Evolutionary conservation across 2,797 vertebrate genomes (phyloP).

Genomic region (Lepilemur ruficaudatus): DNA sequence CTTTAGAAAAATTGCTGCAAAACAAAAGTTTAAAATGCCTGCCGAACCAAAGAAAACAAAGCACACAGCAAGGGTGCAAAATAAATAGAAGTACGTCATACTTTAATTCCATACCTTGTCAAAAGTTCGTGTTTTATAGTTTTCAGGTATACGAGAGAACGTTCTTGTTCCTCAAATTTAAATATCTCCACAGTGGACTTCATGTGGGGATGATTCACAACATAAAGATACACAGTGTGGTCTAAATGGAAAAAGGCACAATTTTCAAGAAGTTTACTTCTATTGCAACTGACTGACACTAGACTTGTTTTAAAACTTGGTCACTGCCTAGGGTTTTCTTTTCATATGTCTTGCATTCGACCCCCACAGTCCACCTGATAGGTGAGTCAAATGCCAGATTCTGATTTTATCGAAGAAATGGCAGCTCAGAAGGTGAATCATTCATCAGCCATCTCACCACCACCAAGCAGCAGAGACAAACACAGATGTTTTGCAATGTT

Average conservation of each 20-base stretch:
- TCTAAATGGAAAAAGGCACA: conserved; percentile 82
- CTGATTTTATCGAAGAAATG: neutral
- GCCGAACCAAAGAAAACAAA: conserved; percentile 27
- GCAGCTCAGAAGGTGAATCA: neutral
- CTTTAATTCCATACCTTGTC: conserved; percentile 85
- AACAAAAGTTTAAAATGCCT: conserved; percentile 44
- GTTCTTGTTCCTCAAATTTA: conserved; percentile 88
- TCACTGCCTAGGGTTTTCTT: neutral
- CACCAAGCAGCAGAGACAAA: neutral
- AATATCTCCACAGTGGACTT: conserved; percentile 93
- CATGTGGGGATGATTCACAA: conserved; percentile 92
- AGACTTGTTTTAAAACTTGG: neutral
- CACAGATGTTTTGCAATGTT: neutral
- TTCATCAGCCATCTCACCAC: neutral
- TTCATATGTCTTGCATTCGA: neutral
- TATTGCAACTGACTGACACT: neutral
- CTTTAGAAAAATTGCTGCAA: neutral
- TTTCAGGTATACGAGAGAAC: conserved; percentile 89
- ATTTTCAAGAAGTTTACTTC: conserved; percentile 34
- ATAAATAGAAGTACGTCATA: neutral
- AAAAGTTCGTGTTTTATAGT: conserved; percentile 92
- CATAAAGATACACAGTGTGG: conserved; percentile 89
- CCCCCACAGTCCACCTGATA: neutral
- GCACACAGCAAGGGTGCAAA: neutral
- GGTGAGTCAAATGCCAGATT: neutral